These are phyloP conservation scores for Zosterops lateralis DNA, from an alignment of 2,113 vertebrate genomes.

Conservation along the genomic window DNA sequence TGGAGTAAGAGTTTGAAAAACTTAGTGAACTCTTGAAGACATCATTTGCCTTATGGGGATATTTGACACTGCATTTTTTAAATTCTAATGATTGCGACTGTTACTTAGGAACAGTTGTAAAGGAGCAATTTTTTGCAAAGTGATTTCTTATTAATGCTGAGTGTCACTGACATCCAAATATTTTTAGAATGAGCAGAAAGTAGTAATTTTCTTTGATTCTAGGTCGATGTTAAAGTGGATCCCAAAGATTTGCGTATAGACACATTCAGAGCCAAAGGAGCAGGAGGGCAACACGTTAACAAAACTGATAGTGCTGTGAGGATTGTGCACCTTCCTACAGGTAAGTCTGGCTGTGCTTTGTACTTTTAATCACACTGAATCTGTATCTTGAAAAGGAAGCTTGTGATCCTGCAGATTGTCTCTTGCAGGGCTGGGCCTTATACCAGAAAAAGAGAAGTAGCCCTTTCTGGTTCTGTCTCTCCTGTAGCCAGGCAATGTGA, in stretches of 20 bases:
- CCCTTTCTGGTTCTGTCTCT: background rate
- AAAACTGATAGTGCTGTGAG: slow-evolving; percentile 93
- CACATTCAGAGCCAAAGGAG: slow-evolving; percentile 88
- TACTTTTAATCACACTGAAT: background rate
- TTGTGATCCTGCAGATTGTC: background rate
- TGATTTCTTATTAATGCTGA: background rate
- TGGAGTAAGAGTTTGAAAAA: background rate
- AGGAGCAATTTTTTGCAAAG: background rate
- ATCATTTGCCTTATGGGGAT: background rate
- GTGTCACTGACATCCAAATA: background rate
- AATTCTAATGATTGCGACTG: background rate
- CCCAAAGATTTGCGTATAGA: slow-evolving; percentile 87
- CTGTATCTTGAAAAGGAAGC: background rate
- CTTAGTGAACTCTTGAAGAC: background rate
- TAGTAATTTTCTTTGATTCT: background rate
- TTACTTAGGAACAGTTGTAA: background rate
- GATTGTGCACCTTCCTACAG: slow-evolving; percentile 90
- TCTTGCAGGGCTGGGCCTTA: background rate
- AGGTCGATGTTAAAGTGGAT: slow-evolving; percentile 87
- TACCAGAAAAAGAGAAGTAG: background rate
- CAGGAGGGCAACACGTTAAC: slow-evolving; percentile 94
- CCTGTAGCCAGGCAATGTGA: background rate
- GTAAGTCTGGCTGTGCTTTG: slow-evolving; percentile 53
- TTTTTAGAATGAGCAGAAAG: background rate
- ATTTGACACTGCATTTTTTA: background rate